Evolutionary conservation across 1,140 invertebrate species (phyloP).

Genomic region (Popillia japonica): DNA sequence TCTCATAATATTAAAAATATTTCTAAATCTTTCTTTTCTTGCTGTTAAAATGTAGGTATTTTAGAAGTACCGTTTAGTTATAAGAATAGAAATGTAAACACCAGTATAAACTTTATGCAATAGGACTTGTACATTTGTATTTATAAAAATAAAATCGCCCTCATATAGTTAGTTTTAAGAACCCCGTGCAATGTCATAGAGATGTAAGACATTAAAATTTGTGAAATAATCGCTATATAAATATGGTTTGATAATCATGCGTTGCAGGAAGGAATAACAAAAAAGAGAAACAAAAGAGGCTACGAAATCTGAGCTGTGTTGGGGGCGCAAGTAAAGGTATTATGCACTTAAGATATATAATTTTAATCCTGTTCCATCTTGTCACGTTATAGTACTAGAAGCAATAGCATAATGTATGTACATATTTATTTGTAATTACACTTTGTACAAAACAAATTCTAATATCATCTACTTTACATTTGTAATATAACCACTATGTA

Average conservation of each 20-base stretch:
- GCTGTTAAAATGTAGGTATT: no score
- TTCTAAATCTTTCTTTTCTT: no score
- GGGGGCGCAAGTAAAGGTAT: constrained; percentile 75
- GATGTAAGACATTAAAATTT: background rate
- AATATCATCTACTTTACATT: background rate
- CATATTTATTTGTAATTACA: background rate
- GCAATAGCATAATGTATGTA: background rate
- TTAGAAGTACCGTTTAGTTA: no score
- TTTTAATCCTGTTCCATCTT: constrained; percentile 41
- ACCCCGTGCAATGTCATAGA: background rate
- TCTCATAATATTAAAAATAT: no score
- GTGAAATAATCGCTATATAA: background rate
- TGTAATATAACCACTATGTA: constrained; percentile 28
- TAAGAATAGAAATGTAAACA: no score
- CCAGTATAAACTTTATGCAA: no score
- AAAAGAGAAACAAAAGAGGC: constrained; percentile 68
- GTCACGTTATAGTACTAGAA: background rate
- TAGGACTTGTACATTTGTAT: no score
- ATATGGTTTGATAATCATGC: constrained; percentile 47
- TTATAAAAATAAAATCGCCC: background rate
- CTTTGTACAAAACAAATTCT: constrained; percentile 16
- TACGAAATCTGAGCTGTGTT: constrained; percentile 75
- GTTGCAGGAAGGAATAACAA: constrained; percentile 71
- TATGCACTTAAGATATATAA: constrained; percentile 43
- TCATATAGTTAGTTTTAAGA: background rate